Evolutionary conservation across 2,888 invertebrate species (phyloP).

Genomic region (Lithophane semibrunnea): DNA sequence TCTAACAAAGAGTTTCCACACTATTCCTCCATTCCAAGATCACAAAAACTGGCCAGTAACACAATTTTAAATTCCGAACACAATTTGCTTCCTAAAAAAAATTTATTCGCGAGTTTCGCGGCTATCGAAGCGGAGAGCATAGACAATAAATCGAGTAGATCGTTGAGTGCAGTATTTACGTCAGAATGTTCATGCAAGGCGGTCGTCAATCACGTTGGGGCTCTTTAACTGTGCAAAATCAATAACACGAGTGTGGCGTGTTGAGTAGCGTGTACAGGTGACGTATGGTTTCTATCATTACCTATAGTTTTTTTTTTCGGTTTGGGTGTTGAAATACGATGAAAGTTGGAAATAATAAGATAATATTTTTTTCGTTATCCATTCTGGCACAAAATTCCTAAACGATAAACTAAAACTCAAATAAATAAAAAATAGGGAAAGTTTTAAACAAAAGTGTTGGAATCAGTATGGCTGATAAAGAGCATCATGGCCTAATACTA

Average conservation of each 20-base stretch:
- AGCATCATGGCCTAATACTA: neutral
- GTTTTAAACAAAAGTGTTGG: neutral
- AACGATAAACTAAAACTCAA: neutral
- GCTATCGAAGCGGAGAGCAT: conserved; percentile 60
- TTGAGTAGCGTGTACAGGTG: conserved; percentile 56
- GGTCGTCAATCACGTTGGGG: conserved; percentile 61
- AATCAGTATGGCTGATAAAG: neutral
- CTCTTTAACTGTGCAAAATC: conserved; percentile 58
- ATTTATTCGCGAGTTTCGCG: conserved; percentile 58
- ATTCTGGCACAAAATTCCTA: neutral
- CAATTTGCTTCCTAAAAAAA: conserved; percentile 51
- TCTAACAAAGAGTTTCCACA: conserved; percentile 53
- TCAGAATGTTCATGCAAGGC: conserved; percentile 59
- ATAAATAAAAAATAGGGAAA: neutral
- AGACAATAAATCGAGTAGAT: conserved; percentile 64
- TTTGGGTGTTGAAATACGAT: conserved; percentile 4
- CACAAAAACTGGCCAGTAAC: conserved; percentile 47
- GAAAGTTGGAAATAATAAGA: conserved; percentile 24
- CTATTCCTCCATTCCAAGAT: conserved; percentile 54
- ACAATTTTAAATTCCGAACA: conserved; percentile 60
- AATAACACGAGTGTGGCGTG: conserved; percentile 59
- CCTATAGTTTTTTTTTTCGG: conserved; percentile 10
- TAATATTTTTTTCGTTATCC: neutral
- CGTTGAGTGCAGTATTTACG: conserved; percentile 62
- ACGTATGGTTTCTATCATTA: conserved; percentile 45